Evolutionary conservation across 2,797 vertebrate genomes (phyloP).

Genomic region (Parauchenoglanis ngamensis): DNA sequence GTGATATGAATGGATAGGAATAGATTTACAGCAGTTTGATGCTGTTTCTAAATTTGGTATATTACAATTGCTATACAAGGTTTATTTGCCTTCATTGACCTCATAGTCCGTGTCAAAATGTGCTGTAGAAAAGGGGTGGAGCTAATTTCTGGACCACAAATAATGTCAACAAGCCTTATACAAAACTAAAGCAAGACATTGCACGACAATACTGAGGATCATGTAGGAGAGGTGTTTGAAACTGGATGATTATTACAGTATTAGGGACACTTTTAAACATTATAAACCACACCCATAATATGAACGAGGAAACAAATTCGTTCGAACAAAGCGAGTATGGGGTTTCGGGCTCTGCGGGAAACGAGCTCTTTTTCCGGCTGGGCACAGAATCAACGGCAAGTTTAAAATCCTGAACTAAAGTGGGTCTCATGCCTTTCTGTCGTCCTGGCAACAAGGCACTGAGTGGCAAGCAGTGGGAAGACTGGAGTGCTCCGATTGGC

Average conservation of each 20-base stretch:
- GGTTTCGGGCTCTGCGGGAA: slow-evolving; percentile 51
- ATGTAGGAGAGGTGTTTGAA: background rate
- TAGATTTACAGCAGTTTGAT: background rate
- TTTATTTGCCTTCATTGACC: background rate
- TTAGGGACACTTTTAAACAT: background rate
- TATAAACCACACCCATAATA: background rate
- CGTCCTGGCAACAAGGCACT: slow-evolving; percentile 81
- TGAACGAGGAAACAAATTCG: slow-evolving; percentile 15
- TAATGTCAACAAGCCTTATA: background rate
- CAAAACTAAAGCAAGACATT: background rate
- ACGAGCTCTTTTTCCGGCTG: slow-evolving; percentile 62
- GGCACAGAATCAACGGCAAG: slow-evolving; percentile 73
- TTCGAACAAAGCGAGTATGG: background rate
- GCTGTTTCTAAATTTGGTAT: background rate
- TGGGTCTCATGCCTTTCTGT: slow-evolving; percentile 80
- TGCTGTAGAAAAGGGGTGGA: background rate
- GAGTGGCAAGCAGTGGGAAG: slow-evolving; percentile 82
- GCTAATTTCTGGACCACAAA: background rate
- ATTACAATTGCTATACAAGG: background rate
- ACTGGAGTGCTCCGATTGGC: slow-evolving; percentile 78
- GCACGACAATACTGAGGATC: background rate
- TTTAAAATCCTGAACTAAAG: slow-evolving; percentile 75
- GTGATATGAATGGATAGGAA: background rate
- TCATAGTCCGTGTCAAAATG: background rate
- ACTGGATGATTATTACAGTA: background rate